Evolutionary conservation across 1,140 invertebrate genomes (phyloP).

Genomic region (Potamilus streckersoni): DNA sequence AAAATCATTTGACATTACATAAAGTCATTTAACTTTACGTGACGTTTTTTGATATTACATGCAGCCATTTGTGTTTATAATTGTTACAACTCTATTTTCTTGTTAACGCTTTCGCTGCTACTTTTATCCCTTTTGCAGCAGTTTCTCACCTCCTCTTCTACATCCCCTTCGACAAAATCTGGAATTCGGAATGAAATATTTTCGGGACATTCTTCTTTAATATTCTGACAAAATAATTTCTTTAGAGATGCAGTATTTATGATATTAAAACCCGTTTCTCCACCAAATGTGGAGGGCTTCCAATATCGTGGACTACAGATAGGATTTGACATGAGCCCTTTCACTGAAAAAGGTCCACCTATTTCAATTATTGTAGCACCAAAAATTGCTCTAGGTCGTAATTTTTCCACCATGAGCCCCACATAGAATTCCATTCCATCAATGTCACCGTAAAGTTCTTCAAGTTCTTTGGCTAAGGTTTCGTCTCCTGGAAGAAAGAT

Average conservation of each 20-base stretch:
- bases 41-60: too few species aligned
- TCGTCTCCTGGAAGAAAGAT: constrained; percentile 56
- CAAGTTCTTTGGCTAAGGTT: constrained; percentile 60
- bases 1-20: too few species aligned
- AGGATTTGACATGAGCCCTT: constrained; percentile 68
- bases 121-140: too few species aligned
- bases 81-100: too few species aligned
- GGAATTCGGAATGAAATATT: too few species aligned
- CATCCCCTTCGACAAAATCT: too few species aligned
- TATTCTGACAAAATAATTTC: constrained; percentile 68
- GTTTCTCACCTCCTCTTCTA: too few species aligned
- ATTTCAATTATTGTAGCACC: constrained; percentile 66
- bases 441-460: constrained; percentile 67
- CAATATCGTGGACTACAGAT: constrained; percentile 68
- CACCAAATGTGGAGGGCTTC: constrained; percentile 60
- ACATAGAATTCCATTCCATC: constrained; percentile 69
- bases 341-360: constrained; percentile 68
- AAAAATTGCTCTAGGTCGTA: constrained; percentile 57
- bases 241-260: constrained; percentile 65
- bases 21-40: too few species aligned
- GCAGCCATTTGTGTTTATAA: too few species aligned
- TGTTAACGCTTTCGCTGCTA: too few species aligned
- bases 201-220: constrained; percentile 38
- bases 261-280: constrained; percentile 63
- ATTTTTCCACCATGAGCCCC: constrained; percentile 66